phyloP scores from a whole-genome alignment of 2,113 vertebrate genomes.

The Gasterosteus aculeatus region DNA sequence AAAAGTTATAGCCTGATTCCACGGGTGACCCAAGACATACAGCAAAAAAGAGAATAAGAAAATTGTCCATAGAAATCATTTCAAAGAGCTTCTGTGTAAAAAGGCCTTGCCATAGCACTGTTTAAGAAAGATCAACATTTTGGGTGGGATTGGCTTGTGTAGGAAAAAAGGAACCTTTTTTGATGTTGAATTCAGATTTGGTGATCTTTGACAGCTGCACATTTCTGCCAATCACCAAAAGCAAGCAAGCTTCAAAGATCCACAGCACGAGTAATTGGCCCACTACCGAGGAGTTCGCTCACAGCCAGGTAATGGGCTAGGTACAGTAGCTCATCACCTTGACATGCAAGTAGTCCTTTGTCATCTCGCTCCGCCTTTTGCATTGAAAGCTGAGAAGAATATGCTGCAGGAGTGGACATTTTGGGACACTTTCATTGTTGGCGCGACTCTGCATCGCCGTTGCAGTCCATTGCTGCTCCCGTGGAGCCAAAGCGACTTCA shows the following conservation, averaged over 20 bases:
- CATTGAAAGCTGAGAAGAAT: neutral
- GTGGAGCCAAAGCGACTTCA: neutral
- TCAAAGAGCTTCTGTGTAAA: slow-evolving; percentile 4
- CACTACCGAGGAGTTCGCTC: neutral
- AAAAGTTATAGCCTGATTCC: too few relatives aligned
- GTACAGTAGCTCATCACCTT: neutral
- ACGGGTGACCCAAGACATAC: slow-evolving; percentile 16
- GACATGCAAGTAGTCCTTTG: neutral
- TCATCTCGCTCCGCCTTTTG: neutral
- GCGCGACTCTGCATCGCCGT: neutral
- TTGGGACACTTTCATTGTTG: neutral
- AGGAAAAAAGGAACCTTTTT: neutral
- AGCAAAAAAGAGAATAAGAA: neutral
- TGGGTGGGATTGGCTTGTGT: neutral
- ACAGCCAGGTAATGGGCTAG: neutral
- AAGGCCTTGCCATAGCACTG: neutral
- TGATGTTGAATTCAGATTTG: neutral
- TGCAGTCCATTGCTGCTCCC: neutral
- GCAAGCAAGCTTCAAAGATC: neutral
- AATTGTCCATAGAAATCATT: slow-evolving; percentile 4
- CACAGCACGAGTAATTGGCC: neutral
- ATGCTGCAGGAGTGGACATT: neutral
- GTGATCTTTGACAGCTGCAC: neutral
- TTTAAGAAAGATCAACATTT: neutral
- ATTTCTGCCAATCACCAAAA: neutral